phyloP scores from a whole-genome alignment of 2,797 vertebrate genomes.

The Okamejei kenojei region DNA sequence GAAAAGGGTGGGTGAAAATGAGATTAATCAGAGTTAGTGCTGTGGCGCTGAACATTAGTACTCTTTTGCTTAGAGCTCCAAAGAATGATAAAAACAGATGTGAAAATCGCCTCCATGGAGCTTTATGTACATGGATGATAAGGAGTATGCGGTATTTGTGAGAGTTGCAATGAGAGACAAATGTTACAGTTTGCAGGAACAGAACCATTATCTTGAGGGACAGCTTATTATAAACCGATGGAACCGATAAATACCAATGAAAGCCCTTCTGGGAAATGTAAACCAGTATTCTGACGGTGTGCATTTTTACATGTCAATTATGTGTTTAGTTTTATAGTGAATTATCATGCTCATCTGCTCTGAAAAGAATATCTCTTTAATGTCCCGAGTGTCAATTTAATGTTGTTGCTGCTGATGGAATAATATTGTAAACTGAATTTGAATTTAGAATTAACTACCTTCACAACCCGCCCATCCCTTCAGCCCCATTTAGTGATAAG shows the following conservation, averaged over 20 bases:
- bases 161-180: neutral
- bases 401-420: neutral
- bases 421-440: neutral
- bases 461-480: neutral
- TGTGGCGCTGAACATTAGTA: neutral
- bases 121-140: neutral
- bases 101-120: neutral
- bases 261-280: neutral
- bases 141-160: neutral
- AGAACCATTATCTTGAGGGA: neutral
- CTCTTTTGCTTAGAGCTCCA: neutral
- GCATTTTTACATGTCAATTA: neutral
- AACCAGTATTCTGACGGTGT: neutral
- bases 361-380: neutral
- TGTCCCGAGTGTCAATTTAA: neutral
- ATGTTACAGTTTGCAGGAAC: neutral
- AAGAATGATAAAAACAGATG: neutral
- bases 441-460: neutral
- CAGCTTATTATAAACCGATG: neutral
- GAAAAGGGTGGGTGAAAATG: neutral
- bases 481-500: neutral
- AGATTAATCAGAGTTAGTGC: neutral
- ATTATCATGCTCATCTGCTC: neutral
- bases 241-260: neutral
- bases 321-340: neutral